Percentiles rank a stretch among this genome's conserved stretches.
Conservation (phyloP, 2,797 vertebrate species). For the Falco concolor region DNA sequence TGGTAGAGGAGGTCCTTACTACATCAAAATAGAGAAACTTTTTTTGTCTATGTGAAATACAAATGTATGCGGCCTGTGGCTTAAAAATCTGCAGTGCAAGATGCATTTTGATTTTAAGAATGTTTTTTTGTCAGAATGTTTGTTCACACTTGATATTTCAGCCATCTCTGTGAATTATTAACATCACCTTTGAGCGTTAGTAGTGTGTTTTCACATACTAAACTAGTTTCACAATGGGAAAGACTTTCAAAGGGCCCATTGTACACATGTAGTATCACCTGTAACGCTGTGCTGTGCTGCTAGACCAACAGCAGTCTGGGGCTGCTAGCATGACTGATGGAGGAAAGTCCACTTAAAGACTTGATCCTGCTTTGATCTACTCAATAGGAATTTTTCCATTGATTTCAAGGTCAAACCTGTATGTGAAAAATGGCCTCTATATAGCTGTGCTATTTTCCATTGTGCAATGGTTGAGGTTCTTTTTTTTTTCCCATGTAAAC, state of each 20-base stretch:
- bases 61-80: background rate
- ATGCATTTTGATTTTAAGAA: background rate
- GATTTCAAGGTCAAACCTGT: background rate
- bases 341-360: background rate
- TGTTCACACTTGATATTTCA: background rate
- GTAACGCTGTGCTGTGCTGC: background rate
- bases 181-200: background rate
- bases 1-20: background rate
- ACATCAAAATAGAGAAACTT: background rate
- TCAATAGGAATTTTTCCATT: background rate
- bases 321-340: background rate
- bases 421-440: background rate
- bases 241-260: conserved; percentile 1
- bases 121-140: background rate
- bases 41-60: background rate
- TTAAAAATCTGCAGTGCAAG: background rate
- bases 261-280: background rate
- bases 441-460: background rate
- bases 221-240: background rate
- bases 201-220: background rate
- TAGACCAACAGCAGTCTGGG: background rate
- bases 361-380: background rate
- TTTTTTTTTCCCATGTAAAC: background rate
- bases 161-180: conserved; percentile 23
- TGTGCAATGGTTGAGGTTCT: background rate